These are phyloP conservation scores for Myoxocephalus aenaeus DNA, from an alignment of 2,797 vertebrate genomes.

Conservation along the genomic window DNA sequence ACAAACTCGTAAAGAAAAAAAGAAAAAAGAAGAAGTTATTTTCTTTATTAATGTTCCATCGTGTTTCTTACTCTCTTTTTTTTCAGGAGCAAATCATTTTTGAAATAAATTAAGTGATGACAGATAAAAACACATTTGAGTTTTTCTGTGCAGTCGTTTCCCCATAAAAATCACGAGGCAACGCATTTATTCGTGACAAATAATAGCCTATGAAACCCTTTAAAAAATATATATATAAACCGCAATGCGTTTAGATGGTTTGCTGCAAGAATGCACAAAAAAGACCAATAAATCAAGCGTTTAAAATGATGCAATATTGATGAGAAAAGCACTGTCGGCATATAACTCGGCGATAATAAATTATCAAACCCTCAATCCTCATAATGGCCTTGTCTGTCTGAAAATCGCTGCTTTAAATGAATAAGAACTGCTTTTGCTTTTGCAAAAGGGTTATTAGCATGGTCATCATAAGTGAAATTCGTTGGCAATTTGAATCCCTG, in stretches of 20 bases:
- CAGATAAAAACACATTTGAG: conserved; percentile 25
- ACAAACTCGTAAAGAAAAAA: conserved; percentile 27
- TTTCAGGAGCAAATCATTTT: conserved; percentile 9
- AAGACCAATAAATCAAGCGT: background rate
- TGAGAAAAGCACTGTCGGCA: conserved; percentile 16
- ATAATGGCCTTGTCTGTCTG: conserved; percentile 38
- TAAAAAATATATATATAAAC: background rate
- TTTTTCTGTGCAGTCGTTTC: conserved; percentile 27
- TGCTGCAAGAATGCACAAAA: background rate
- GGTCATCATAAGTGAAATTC: conserved; percentile 36
- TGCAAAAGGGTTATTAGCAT: conserved; percentile 24
- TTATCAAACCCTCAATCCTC: conserved; percentile 28
- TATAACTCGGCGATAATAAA: conserved; percentile 23
- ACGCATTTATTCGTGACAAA: conserved; percentile 19
- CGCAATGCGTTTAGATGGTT: background rate
- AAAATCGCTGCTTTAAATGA: conserved; percentile 24
- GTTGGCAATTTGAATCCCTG: conserved; percentile 30
- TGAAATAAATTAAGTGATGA: conserved; percentile 43
- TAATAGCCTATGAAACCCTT: background rate
- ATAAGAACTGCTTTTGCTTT: conserved; percentile 14
- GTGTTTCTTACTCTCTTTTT: background rate
- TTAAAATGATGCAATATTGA: background rate
- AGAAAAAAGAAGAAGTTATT: conserved; percentile 4
- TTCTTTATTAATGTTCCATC: background rate
- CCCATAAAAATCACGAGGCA: conserved; percentile 32